A percentile compares a stretch with the other conserved stretches of the same genome.
Conservation (phyloP, 2,797 vertebrate genomes). For the Triplophysa bombifrons region DNA sequence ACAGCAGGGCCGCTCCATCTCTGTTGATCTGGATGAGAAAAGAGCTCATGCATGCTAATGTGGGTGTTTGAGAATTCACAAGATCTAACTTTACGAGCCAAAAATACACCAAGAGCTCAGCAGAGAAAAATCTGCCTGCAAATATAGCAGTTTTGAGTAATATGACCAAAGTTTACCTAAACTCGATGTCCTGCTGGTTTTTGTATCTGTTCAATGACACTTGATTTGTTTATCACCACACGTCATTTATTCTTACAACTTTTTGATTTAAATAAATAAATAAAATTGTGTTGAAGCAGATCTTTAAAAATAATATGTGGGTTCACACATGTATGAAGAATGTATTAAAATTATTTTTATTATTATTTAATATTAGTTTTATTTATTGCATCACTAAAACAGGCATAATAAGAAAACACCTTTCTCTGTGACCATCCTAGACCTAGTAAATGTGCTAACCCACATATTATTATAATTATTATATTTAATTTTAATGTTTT, state of each 20-base stretch:
- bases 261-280: too few species aligned
- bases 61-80: background rate
- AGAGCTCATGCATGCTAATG: constrained; percentile 39
- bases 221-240: background rate
- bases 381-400: too few species aligned
- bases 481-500: too few species aligned
- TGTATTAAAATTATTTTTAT: too few species aligned
- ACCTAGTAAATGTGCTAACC: too few species aligned
- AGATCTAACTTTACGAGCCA: background rate
- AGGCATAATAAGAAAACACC: too few species aligned
- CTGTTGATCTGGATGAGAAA: constrained; percentile 10
- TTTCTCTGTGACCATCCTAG: too few species aligned
- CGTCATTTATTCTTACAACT: background rate
- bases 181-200: background rate
- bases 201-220: background rate
- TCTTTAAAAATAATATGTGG: too few species aligned
- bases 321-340: too few species aligned
- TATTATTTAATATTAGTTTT: too few species aligned
- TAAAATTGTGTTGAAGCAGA: too few species aligned
- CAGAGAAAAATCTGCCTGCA: background rate
- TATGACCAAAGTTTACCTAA: constrained; percentile 16
- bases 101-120: background rate
- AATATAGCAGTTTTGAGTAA: background rate
- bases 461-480: too few species aligned
- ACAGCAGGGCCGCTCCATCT: constrained; percentile 35